Evolutionary conservation across 2,113 vertebrate species (phyloP).

Genomic region (Hippocampus barbouri): DNA sequence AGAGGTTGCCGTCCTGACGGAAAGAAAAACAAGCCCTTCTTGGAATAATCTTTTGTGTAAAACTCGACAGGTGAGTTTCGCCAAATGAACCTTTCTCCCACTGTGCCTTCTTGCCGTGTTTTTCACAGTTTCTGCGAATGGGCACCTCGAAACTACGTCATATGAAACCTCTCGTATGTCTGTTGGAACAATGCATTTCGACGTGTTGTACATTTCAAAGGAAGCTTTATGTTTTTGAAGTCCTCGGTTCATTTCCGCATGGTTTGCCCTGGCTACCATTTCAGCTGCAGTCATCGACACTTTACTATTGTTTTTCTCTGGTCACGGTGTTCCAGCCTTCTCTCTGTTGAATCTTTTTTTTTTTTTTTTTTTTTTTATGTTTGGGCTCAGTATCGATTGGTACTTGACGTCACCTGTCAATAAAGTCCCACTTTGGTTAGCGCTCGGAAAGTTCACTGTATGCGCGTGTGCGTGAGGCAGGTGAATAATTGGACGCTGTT

Average conservation of each 20-base stretch:
- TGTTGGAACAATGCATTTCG: neutral
- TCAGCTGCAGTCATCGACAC: constrained; percentile 9
- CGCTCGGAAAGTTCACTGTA: constrained; percentile 2
- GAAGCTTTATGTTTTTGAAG: neutral
- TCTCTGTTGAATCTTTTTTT: neutral
- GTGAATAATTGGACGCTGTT: constrained; percentile 12
- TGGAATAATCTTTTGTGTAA: constrained; percentile 24
- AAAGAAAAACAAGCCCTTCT: neutral
- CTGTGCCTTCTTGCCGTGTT: neutral
- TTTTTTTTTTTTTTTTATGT: neutral
- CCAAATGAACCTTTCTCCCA: neutral
- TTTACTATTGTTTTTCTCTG: constrained; percentile 7
- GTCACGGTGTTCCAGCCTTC: too few species aligned
- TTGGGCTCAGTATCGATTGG: constrained; percentile 19
- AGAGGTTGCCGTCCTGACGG: neutral
- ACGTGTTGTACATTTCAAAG: neutral
- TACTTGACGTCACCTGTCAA: constrained; percentile 39
- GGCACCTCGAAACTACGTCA: neutral
- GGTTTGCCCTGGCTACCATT: constrained; percentile 20
- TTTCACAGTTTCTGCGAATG: neutral
- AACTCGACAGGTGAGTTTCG: constrained; percentile 48
- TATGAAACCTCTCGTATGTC: neutral
- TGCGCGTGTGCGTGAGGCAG: constrained; percentile 18
- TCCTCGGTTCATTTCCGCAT: constrained; percentile 56
- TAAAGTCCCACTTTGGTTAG: neutral